Conservation (phyloP, 2,113 vertebrate genomes). For the Bos indicus region DNA sequence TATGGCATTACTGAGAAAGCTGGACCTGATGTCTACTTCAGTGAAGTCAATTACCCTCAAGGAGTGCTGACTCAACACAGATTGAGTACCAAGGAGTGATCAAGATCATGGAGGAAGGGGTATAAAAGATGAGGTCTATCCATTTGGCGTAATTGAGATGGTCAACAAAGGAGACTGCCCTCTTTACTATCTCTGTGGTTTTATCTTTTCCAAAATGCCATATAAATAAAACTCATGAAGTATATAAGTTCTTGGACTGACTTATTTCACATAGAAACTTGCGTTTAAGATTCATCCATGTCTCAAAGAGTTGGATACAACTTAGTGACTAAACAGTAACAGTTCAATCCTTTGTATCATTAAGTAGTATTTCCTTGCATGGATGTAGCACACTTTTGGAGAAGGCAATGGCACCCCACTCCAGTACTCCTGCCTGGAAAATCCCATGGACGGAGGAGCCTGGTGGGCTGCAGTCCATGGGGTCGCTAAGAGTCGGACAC, state of each 20-base stretch:
- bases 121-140: neutral
- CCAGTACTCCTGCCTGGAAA: too few species aligned
- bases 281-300: neutral
- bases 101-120: conserved; percentile 92
- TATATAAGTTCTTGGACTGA: neutral
- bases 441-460: too few species aligned
- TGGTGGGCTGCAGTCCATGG: too few species aligned
- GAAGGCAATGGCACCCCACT: too few species aligned
- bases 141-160: neutral
- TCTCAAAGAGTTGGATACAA: too few species aligned
- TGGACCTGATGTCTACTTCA: conserved; percentile 87
- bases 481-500: too few species aligned
- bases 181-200: neutral
- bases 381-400: neutral
- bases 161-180: neutral
- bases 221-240: neutral
- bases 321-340: too few species aligned
- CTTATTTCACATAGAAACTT: neutral
- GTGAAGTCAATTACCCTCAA: conserved; percentile 94
- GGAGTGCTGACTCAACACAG: conserved; percentile 96
- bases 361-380: neutral
- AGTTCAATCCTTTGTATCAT: neutral
- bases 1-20: conserved; percentile 92
- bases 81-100: conserved; percentile 98
- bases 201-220: neutral